Evolutionary conservation across 2,888 invertebrate genomes (phyloP).

Genomic region (Amphipoea oculea): DNA sequence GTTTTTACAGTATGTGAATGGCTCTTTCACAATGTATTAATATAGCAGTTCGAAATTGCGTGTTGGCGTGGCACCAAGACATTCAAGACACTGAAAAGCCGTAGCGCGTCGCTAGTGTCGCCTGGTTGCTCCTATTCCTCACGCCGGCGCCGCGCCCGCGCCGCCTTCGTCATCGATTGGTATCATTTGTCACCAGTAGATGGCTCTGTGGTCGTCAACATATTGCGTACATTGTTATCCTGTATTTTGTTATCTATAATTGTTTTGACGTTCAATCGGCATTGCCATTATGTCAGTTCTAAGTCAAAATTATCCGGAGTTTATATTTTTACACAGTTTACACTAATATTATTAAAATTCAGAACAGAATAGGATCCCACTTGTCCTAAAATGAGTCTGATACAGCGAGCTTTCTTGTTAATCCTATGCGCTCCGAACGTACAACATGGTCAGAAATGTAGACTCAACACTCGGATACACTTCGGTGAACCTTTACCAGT

Average conservation of each 20-base stretch:
- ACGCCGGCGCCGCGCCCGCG: no score
- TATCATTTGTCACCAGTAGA: background rate
- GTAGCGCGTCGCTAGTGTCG: background rate
- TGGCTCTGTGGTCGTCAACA: background rate
- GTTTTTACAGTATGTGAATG: background rate
- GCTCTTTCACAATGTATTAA: background rate
- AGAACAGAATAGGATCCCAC: slow-evolving; percentile 11
- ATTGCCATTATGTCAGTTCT: slow-evolving; percentile 5
- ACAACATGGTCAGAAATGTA: slow-evolving; percentile 75
- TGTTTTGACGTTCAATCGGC: slow-evolving; percentile 15
- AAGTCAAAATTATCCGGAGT: slow-evolving; percentile 44
- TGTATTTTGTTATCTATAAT: slow-evolving; percentile 16
- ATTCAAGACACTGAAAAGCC: background rate
- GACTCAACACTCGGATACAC: slow-evolving; percentile 77
- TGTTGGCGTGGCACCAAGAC: background rate
- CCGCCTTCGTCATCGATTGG: background rate
- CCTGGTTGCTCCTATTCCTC: background rate
- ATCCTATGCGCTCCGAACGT: slow-evolving; percentile 80
- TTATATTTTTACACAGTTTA: background rate
- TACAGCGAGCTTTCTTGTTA: slow-evolving; percentile 74
- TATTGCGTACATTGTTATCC: background rate
- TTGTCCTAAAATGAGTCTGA: slow-evolving; percentile 68
- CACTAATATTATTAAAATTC: background rate
- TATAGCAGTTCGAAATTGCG: no score
- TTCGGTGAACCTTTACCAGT: slow-evolving; percentile 83